Evolutionary conservation across 2,888 invertebrate genomes (phyloP).

Genomic region (Hypselothyrea guttata): DNA sequence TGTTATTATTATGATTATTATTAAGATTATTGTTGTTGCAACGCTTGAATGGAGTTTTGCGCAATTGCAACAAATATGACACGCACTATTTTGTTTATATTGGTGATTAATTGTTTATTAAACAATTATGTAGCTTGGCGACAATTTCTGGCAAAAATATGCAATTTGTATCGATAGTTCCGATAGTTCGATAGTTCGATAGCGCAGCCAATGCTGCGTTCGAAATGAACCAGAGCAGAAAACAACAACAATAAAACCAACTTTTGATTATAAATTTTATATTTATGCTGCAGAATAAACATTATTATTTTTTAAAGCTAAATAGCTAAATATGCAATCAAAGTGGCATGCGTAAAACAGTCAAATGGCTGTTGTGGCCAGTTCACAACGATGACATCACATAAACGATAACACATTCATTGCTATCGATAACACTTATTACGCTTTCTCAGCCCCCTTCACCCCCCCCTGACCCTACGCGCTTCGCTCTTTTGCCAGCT

Average conservation of each 20-base stretch:
- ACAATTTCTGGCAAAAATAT: conserved; percentile 48
- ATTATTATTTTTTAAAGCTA: no score
- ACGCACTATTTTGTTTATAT: conserved; percentile 68
- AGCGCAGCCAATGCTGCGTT: conserved; percentile 15
- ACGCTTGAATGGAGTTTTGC: conserved; percentile 4
- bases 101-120: conserved; percentile 75
- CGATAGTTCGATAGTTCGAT: no score
- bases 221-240: conserved; percentile 8
- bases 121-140: conserved; percentile 69
- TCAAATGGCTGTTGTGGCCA: background rate
- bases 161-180: conserved; percentile 45
- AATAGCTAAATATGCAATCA: no score
- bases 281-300: no score
- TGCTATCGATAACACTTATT: conserved; percentile 6
- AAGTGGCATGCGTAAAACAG: no score
- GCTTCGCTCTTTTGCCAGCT: conserved; percentile 66
- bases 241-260: no score
- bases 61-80: conserved; percentile 27
- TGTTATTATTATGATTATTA: conserved; percentile 33
- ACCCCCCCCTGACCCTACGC: no score
- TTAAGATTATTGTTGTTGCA: no score
- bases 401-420: conserved; percentile 34
- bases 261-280: no score
- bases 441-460: no score
- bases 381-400: conserved; percentile 43